Evolutionary conservation across 2,113 vertebrate species (phyloP).

Genomic region (Fregetta grallaria): DNA sequence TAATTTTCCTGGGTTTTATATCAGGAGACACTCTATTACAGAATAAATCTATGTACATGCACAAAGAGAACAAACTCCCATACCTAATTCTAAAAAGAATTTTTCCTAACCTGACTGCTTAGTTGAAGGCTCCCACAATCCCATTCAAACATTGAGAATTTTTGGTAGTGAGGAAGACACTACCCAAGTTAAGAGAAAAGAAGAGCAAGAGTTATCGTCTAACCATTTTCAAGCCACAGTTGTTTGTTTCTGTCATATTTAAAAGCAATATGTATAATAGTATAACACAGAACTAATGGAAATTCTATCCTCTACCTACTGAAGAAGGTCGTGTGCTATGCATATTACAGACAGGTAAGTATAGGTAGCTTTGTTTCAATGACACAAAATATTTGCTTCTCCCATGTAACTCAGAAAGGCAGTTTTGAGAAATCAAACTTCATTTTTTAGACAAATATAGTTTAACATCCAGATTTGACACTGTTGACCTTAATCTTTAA

Average conservation of each 20-base stretch:
- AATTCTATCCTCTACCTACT: neutral
- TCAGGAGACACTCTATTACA: neutral
- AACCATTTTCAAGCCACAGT: neutral
- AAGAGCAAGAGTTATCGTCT: neutral
- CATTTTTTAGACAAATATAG: neutral
- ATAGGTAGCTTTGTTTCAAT: neutral
- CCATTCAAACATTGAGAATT: neutral
- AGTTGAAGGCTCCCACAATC: neutral
- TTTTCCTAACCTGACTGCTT: neutral
- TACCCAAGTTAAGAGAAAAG: neutral
- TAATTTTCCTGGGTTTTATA: neutral
- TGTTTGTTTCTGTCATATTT: neutral
- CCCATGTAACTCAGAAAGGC: neutral
- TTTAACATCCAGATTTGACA: neutral
- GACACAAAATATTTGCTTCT: neutral
- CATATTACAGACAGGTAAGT: neutral
- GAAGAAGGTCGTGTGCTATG: neutral
- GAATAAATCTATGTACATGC: neutral
- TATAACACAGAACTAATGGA: neutral
- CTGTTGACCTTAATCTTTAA: neutral
- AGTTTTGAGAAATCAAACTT: neutral
- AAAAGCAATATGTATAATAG: neutral
- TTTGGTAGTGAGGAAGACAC: neutral
- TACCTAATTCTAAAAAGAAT: neutral
- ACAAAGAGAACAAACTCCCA: neutral